Conservation (phyloP, 2,797 vertebrate genomes). For the Amniataba percoides region DNA sequence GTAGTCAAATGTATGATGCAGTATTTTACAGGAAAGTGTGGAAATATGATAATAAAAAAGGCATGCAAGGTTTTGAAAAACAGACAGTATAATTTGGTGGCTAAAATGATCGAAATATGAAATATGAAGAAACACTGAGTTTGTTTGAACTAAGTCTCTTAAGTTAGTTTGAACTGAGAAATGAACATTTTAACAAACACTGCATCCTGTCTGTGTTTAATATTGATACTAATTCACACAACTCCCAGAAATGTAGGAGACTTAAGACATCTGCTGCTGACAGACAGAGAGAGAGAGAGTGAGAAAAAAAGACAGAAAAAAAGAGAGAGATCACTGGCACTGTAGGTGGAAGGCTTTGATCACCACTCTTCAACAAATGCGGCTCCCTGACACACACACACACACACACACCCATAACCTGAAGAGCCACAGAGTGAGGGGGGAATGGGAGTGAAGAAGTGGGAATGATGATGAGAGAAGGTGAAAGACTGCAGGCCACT, state of each 20-base stretch:
- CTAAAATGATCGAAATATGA: background rate
- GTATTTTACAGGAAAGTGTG: background rate
- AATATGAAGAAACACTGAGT: conserved; percentile 8
- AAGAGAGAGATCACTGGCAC: conserved; percentile 78
- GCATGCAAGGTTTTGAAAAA: background rate
- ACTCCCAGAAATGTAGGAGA: conserved; percentile 42
- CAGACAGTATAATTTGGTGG: background rate
- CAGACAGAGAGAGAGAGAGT: conserved; percentile 63
- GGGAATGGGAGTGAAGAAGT: conserved; percentile 51
- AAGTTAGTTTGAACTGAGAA: conserved; percentile 37
- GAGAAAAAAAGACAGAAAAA: conserved; percentile 64
- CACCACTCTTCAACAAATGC: conserved; percentile 66
- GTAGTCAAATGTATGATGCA: background rate
- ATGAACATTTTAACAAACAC: conserved; percentile 43
- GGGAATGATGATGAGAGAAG: conserved; percentile 72
- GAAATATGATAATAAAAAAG: background rate
- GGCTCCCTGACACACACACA: conserved; percentile 39
- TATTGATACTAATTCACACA: conserved; percentile 58
- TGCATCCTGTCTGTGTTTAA: conserved; percentile 44
- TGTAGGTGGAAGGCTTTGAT: conserved; percentile 82
- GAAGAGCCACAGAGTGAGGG: conserved; percentile 50
- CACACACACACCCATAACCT: conserved; percentile 53
- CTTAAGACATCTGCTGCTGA: conserved; percentile 56
- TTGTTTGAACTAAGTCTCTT: conserved; percentile 36
- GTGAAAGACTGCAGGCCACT: conserved; percentile 74